phyloP scores from a whole-genome alignment of 1,140 invertebrate genomes.

The Neelides sp. region DNA sequence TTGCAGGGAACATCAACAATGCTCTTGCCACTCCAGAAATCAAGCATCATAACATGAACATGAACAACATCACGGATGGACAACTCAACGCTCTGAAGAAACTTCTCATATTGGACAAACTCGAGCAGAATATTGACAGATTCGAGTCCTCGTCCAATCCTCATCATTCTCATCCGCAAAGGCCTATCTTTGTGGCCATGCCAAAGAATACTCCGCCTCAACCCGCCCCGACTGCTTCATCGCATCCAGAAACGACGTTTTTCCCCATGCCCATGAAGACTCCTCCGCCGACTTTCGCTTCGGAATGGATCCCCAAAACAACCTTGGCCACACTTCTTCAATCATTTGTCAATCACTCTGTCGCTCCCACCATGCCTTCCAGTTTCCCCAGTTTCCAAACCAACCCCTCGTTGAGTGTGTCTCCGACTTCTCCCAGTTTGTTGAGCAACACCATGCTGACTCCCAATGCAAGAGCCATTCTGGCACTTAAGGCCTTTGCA shows the following conservation, averaged over 20 bases:
- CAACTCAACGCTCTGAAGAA: constrained; percentile 28
- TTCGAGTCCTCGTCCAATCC: too few species aligned
- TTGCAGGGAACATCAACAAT: constrained; percentile 1
- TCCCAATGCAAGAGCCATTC: constrained; percentile 19
- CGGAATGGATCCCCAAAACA: too few species aligned
- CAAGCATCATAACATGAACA: background rate
- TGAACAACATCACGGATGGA: constrained; percentile 16
- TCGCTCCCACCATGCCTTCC: background rate
- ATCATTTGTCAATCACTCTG: too few species aligned
- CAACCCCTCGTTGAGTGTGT: background rate
- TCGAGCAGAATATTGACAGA: too few species aligned
- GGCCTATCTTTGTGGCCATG: too few species aligned
- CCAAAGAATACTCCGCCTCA: too few species aligned
- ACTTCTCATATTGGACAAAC: constrained; percentile 22
- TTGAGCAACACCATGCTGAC: background rate
- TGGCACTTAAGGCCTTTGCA: constrained; percentile 26
- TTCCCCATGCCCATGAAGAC: too few species aligned
- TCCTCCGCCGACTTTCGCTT: too few species aligned
- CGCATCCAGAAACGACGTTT: too few species aligned
- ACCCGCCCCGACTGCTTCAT: too few species aligned
- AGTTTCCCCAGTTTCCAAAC: background rate
- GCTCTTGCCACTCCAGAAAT: background rate
- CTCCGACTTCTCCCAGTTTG: background rate
- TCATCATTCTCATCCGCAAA: too few species aligned
- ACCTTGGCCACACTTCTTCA: too few species aligned